Percentiles rank a stretch among this genome's conserved stretches.
Evolutionary conservation across 1,140 invertebrate species (phyloP).

Genomic region (Akabosia matsudoensis): DNA sequence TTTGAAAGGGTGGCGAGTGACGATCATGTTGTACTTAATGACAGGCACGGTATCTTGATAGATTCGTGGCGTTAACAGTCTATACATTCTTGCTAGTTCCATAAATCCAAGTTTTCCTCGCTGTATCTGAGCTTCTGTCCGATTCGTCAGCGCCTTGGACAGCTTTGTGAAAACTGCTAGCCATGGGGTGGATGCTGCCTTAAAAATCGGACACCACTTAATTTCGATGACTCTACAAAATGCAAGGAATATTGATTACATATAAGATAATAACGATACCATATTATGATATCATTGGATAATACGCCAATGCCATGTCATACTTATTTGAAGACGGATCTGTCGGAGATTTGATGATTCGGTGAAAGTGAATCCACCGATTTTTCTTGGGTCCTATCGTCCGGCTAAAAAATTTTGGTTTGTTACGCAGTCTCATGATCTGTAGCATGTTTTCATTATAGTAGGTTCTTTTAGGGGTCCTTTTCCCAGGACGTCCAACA

Average conservation of each 20-base stretch:
- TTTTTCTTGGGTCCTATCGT: not conserved
- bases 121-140: slow-evolving; percentile 35
- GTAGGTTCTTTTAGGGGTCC: not conserved
- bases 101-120: slow-evolving; percentile 38
- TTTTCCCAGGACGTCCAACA: not conserved
- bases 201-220: slow-evolving; percentile 72
- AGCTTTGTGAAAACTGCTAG: slow-evolving; percentile 56
- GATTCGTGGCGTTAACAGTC: slow-evolving; percentile 19
- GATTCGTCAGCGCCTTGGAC: slow-evolving; percentile 22
- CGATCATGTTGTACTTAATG: slow-evolving; percentile 50
- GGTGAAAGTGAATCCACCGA: not conserved
- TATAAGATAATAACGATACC: not conserved
- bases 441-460: not conserved
- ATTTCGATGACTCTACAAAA: not conserved
- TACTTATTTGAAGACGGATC: not conserved
- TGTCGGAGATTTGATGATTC: not conserved
- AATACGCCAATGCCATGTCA: too few species aligned
- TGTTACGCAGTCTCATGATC: not conserved
- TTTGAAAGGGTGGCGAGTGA: slow-evolving; percentile 57
- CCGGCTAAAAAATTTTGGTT: not conserved
- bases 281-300: not conserved
- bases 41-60: not conserved
- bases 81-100: slow-evolving; percentile 36
- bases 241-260: not conserved
- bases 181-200: slow-evolving; percentile 82